Percentiles rank a stretch among this genome's conserved stretches.
phyloP scores from a whole-genome alignment of 1,140 invertebrate species.

The Polypedilum pembai region DNA sequence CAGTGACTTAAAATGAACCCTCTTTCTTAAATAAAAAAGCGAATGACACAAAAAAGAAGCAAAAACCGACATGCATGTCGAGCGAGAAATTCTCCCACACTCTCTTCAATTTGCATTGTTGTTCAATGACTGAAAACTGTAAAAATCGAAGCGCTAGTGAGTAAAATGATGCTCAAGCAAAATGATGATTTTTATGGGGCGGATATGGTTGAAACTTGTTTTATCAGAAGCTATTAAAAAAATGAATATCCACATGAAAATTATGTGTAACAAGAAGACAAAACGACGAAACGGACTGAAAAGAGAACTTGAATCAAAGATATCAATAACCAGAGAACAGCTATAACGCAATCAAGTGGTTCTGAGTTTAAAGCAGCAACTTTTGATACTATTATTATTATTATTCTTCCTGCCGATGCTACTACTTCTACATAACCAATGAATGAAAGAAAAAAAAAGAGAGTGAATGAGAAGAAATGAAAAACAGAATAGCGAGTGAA shows the following conservation, averaged over 20 bases:
- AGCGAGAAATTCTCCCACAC: slow-evolving; percentile 15
- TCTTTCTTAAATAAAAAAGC: too few relatives aligned
- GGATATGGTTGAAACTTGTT: slow-evolving; percentile 1
- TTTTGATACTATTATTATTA: not conserved
- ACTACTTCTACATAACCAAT: not conserved
- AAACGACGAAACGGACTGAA: not conserved
- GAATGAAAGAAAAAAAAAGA: not conserved
- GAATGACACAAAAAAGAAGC: not conserved
- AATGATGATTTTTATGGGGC: slow-evolving; percentile 9
- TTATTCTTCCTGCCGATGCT: not conserved
- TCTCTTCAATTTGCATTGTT: slow-evolving; percentile 7
- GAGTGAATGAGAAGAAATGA: not conserved
- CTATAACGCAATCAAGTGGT: slow-evolving; percentile 25
- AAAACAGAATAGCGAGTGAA: slow-evolving; percentile 14
- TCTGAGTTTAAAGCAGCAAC: not conserved
- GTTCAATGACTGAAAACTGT: slow-evolving; percentile 17
- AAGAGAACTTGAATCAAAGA: slow-evolving; percentile 1
- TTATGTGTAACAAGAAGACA: slow-evolving; percentile 21
- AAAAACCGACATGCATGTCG: not conserved
- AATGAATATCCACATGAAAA: slow-evolving; percentile 19
- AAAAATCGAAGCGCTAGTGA: not conserved
- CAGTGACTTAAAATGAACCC: too few relatives aligned
- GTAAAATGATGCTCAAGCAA: slow-evolving; percentile 9
- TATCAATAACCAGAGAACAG: slow-evolving; percentile 27
- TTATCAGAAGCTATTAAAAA: slow-evolving; percentile 25